Conservation (phyloP, 2,888 invertebrate species). For the Plagodis pulveraria region DNA sequence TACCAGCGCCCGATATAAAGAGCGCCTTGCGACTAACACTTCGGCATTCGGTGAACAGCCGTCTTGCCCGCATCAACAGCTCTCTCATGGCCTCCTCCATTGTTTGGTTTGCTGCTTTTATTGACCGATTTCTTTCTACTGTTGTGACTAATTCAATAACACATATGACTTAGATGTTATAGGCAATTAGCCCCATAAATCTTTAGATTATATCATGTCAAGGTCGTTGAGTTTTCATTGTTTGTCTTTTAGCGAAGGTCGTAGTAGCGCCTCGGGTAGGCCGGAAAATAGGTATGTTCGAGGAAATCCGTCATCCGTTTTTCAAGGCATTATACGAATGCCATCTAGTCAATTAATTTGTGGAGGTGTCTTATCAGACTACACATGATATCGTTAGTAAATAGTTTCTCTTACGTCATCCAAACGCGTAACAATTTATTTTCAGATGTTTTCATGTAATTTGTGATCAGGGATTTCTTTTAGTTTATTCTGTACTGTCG, state of each 20-base stretch:
- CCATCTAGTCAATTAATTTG: slow-evolving; percentile 53
- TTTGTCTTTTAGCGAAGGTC: slow-evolving; percentile 81
- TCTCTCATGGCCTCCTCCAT: slow-evolving; percentile 62
- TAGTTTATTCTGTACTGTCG: slow-evolving; percentile 56
- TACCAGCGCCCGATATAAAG: slow-evolving; percentile 78
- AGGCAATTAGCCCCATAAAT: slow-evolving; percentile 75
- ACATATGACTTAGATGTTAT: slow-evolving; percentile 69
- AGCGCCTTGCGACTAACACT: slow-evolving; percentile 78
- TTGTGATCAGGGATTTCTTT: slow-evolving; percentile 63
- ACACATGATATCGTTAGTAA: slow-evolving; percentile 48
- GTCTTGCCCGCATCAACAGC: slow-evolving; percentile 79
- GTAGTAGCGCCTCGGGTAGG: slow-evolving; percentile 65
- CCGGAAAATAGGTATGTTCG: slow-evolving; percentile 74
- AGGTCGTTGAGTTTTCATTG: slow-evolving; percentile 79
- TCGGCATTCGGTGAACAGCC: slow-evolving; percentile 84
- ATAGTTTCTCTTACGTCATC: slow-evolving; percentile 55
- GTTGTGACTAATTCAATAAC: slow-evolving; percentile 72
- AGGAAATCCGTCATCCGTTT: slow-evolving; percentile 80
- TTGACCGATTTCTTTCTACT: slow-evolving; percentile 57
- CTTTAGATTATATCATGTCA: slow-evolving; percentile 75
- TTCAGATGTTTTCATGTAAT: slow-evolving; percentile 55
- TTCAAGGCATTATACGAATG: slow-evolving; percentile 75
- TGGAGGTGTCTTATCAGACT: slow-evolving; percentile 51
- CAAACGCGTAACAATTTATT: slow-evolving; percentile 44
- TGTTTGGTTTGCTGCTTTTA: slow-evolving; percentile 65